phyloP scores from a whole-genome alignment of 1,140 invertebrate genomes.

The Cephus cinctus region DNA sequence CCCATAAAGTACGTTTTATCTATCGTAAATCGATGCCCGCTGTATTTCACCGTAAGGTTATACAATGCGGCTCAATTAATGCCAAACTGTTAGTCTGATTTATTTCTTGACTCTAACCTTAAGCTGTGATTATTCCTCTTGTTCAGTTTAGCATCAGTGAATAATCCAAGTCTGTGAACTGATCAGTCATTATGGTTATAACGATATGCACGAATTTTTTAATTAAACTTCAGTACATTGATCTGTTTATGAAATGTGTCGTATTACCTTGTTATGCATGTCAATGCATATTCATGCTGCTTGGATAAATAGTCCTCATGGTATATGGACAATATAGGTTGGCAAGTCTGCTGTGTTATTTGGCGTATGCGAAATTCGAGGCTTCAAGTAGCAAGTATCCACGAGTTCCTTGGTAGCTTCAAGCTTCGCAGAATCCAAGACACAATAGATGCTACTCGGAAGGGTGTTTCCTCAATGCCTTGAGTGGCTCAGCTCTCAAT shows the following conservation, averaged over 20 bases:
- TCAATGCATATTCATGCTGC: too few species aligned
- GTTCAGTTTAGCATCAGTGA: too few species aligned
- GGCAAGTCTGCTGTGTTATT: too few species aligned
- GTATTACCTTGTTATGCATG: too few species aligned
- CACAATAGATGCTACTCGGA: constrained; percentile 14
- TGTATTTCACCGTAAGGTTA: constrained; percentile 48
- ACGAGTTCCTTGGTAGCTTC: neutral
- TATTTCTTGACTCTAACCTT: constrained; percentile 52
- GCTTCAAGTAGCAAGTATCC: constrained; percentile 9
- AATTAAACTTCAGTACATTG: too few species aligned
- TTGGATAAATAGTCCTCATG: too few species aligned
- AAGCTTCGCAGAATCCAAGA: constrained; percentile 21
- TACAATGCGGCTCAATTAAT: constrained; percentile 56
- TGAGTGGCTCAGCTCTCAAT: constrained; percentile 1
- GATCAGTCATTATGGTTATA: too few species aligned
- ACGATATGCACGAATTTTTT: too few species aligned
- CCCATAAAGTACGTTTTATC: constrained; percentile 56
- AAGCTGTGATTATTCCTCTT: too few species aligned
- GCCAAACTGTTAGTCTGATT: constrained; percentile 52
- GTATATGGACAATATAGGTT: too few species aligned
- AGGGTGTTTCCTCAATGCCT: constrained; percentile 10
- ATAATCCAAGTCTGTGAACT: too few species aligned
- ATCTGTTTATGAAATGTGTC: too few species aligned
- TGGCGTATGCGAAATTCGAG: constrained; percentile 32
- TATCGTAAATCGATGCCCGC: constrained; percentile 54